Conservation (phyloP, 2,797 vertebrate genomes). For the Arctocebus calabarensis region DNA sequence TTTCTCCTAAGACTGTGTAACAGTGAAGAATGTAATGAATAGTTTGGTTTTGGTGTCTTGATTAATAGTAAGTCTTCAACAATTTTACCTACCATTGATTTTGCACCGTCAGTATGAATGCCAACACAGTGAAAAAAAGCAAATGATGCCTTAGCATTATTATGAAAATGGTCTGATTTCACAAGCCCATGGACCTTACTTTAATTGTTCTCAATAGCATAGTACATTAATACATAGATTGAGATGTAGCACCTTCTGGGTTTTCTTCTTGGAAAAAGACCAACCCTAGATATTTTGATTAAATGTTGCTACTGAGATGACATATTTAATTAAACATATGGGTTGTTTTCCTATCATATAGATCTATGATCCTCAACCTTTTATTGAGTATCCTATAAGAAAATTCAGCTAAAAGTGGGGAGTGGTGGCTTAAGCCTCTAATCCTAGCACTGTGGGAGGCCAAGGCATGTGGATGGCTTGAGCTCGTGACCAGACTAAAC, state of each 20-base stretch:
- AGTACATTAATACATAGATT: not conserved
- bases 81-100: not conserved
- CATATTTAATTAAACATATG: conserved; percentile 15
- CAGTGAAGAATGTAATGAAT: not conserved
- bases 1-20: not conserved
- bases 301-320: not conserved
- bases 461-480: too few species aligned
- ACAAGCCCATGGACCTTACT: not conserved
- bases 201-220: not conserved
- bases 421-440: too few species aligned
- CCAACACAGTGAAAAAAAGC: not conserved
- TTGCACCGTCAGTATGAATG: not conserved
- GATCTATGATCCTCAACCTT: not conserved
- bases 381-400: not conserved
- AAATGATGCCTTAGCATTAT: not conserved
- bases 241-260: not conserved
- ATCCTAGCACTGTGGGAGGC: too few species aligned
- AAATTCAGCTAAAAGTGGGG: not conserved
- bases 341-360: not conserved
- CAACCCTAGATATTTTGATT: not conserved
- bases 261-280: not conserved
- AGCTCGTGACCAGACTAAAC: too few species aligned
- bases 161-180: not conserved
- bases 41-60: not conserved
- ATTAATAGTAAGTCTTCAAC: not conserved